Conservation (phyloP, 23 tunicate species). For the Halocynthia roretzi region DNA sequence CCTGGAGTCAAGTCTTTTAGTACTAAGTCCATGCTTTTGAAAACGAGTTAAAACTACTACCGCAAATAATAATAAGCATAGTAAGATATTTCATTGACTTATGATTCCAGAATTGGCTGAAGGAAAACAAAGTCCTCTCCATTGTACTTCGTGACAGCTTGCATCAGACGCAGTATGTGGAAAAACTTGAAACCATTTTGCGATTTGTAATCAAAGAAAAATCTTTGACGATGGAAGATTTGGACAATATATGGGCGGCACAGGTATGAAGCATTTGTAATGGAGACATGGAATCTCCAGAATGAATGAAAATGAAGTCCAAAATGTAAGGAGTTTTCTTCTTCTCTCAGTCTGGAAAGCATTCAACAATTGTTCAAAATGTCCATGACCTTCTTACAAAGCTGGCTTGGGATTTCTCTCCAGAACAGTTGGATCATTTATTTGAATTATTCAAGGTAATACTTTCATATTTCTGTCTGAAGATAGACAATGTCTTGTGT, state of each 20-base stretch:
- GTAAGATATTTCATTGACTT: neutral
- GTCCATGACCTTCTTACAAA: constrained; percentile 22
- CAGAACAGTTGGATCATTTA: constrained; percentile 26
- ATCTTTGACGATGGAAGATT: constrained; percentile 21
- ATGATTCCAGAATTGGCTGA: constrained; percentile 17
- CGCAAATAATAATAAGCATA: neutral
- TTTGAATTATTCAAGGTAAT: constrained; percentile 30
- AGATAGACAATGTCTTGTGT: neutral
- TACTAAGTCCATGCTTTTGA: too few species aligned
- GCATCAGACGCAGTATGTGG: constrained; percentile 24
- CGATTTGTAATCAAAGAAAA: constrained; percentile 24
- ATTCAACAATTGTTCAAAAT: constrained; percentile 26
- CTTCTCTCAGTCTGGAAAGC: constrained; percentile 21
- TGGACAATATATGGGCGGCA: constrained; percentile 28
- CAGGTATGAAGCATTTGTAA: constrained; percentile 9
- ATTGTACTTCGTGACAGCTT: constrained; percentile 28
- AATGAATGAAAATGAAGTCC: neutral
- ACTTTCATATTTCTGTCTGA: neutral
- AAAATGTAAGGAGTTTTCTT: neutral
- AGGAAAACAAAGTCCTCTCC: constrained; percentile 18
- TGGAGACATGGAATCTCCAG: neutral
- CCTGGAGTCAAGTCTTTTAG: too few species aligned
- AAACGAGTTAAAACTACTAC: too few species aligned
- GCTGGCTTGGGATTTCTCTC: constrained; percentile 29
- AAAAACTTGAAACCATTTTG: constrained; percentile 22